These are phyloP conservation scores for Pseudocheirus occidentalis DNA, from an alignment of 2,797 vertebrate species.

Conservation along the genomic window DNA sequence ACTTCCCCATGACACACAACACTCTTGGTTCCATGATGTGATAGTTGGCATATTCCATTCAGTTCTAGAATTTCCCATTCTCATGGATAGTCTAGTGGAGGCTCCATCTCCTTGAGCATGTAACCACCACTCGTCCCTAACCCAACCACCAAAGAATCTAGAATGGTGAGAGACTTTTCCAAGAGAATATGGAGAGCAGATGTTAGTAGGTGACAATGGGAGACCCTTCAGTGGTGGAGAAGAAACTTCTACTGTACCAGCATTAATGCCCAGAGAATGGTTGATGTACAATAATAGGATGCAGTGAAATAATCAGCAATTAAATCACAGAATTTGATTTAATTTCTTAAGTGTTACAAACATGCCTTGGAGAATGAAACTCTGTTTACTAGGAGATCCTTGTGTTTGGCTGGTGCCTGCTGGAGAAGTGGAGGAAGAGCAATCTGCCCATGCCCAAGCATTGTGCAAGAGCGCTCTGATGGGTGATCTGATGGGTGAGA, in stretches of 20 bases:
- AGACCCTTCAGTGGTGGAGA: background rate
- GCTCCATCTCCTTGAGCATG: background rate
- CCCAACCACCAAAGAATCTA: background rate
- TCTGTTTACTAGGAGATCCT: conserved; percentile 75
- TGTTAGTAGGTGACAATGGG: background rate
- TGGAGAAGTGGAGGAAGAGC: conserved; percentile 74
- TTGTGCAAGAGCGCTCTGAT: conserved; percentile 67
- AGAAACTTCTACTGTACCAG: background rate
- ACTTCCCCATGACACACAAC: background rate
- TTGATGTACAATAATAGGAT: conserved; percentile 70
- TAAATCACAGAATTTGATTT: conserved; percentile 73
- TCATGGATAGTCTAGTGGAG: background rate
- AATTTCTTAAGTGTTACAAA: conserved; percentile 79
- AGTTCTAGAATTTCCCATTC: no score
- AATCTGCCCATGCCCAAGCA: conserved; percentile 67
- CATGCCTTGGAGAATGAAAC: conserved; percentile 69
- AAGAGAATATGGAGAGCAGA: background rate
- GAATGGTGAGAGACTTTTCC: background rate
- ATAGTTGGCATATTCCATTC: background rate
- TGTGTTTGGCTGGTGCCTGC: conserved; percentile 69
- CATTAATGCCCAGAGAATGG: conserved; percentile 43
- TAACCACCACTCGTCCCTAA: background rate
- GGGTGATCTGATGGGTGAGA: conserved; percentile 54
- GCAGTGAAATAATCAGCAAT: conserved; percentile 65
- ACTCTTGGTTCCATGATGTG: background rate